These are phyloP conservation scores for Hirtodrosophila cameraria DNA, from an alignment of 2,888 invertebrate species.

Conservation along the genomic window DNA sequence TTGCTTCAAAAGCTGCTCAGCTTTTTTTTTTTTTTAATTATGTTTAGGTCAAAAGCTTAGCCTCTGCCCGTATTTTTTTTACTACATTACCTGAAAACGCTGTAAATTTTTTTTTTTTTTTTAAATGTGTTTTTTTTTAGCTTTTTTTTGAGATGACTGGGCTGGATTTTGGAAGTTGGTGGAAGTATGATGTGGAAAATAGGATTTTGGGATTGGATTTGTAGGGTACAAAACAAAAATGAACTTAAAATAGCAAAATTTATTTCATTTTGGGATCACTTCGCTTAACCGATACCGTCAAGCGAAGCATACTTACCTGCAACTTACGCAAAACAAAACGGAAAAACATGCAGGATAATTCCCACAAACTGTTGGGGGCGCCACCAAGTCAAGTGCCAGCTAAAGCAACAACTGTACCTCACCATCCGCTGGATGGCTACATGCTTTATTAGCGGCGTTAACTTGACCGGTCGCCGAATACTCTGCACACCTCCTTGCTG, in stretches of 20 bases:
- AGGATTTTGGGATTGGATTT: background rate
- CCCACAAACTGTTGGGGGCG: constrained; percentile 15
- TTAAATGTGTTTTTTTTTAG: constrained; percentile 12
- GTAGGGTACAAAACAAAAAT: constrained; percentile 51
- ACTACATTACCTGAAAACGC: constrained; percentile 65
- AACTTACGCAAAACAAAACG: background rate
- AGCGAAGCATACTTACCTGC: constrained; percentile 86
- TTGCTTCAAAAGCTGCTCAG: constrained; percentile 24
- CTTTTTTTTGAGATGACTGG: constrained; percentile 17
- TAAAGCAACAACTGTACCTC: constrained; percentile 60
- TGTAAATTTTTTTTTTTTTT: constrained; percentile 50
- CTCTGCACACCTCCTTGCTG: background rate
- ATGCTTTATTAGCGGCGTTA: constrained; percentile 53
- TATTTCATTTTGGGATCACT: constrained; percentile 75
- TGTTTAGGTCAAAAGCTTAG: constrained; percentile 14
- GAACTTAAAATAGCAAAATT: constrained; percentile 71
- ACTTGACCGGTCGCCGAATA: constrained; percentile 21
- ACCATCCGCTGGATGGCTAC: constrained; percentile 55
- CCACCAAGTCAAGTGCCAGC: constrained; percentile 42
- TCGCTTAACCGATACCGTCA: constrained; percentile 86
- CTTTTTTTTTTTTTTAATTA: constrained; percentile 8
- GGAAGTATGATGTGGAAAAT: background rate
- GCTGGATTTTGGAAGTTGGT: constrained; percentile 1
- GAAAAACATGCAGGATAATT: background rate
- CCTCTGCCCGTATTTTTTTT: constrained; percentile 25